A percentile compares a stretch with the other conserved stretches of the same genome.
These are phyloP conservation scores for Hemitrygon akajei DNA, from an alignment of 2,797 vertebrate species.

Conservation along the genomic window DNA sequence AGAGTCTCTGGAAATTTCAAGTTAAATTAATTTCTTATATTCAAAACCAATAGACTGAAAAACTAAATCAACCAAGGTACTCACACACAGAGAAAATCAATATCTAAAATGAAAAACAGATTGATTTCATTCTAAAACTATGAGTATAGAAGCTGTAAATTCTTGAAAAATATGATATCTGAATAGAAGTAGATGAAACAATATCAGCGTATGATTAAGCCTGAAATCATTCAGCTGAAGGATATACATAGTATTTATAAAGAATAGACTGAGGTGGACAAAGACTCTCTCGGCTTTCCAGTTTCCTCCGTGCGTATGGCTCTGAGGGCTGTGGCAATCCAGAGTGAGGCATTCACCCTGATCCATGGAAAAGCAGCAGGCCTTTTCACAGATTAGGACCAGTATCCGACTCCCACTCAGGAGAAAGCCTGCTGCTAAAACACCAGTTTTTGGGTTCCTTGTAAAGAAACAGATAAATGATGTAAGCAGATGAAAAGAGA, in stretches of 20 bases:
- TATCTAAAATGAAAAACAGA: not conserved
- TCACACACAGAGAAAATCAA: not conserved
- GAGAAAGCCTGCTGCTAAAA: not conserved
- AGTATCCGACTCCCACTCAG: no score
- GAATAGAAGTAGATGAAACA: not conserved
- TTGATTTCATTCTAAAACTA: no score
- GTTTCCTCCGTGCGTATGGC: not conserved
- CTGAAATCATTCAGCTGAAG: not conserved
- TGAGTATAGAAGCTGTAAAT: not conserved
- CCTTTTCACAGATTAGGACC: no score
- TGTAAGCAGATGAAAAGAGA: not conserved
- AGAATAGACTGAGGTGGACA: not conserved
- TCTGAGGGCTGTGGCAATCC: not conserved
- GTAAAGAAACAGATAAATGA: not conserved
- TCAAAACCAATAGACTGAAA: not conserved
- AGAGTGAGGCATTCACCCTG: not conserved
- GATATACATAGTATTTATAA: not conserved
- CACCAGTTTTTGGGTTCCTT: not conserved
- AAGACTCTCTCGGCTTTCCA: not conserved
- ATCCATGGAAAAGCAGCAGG: no score
- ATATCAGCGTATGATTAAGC: not conserved
- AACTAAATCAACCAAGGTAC: not conserved
- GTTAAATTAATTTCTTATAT: not conserved
- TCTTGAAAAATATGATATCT: not conserved
- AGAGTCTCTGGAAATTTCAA: no score